These are phyloP conservation scores for Papilio dardanus DNA, from an alignment of 1,140 invertebrate genomes.

Conservation along the genomic window DNA sequence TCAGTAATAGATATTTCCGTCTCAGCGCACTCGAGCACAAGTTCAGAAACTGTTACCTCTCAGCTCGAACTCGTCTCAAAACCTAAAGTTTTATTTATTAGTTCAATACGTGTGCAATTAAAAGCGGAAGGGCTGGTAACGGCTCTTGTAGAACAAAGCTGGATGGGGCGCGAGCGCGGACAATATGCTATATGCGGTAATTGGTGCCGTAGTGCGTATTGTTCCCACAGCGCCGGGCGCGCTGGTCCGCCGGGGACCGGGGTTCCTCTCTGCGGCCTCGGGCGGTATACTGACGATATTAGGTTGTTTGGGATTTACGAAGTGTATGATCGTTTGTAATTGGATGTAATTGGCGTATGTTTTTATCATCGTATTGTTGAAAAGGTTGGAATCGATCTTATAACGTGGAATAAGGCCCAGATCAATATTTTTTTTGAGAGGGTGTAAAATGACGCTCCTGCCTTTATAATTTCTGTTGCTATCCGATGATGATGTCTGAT, in stretches of 20 bases:
- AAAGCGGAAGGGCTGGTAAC: conserved; percentile 10
- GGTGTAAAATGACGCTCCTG: too few relatives aligned
- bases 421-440: too few relatives aligned
- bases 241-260: not conserved
- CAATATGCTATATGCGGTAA: conserved; percentile 7
- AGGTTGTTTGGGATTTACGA: not conserved
- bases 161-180: not conserved
- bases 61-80: not conserved
- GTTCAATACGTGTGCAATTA: conserved; percentile 13
- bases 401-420: not conserved
- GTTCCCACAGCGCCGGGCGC: conserved; percentile 9
- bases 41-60: not conserved
- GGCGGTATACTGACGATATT: not conserved
- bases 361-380: not conserved
- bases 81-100: conserved; percentile 16
- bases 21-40: too few relatives aligned
- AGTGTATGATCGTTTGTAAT: not conserved
- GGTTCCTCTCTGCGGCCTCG: not conserved
- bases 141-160: conserved; percentile 16
- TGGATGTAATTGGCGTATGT: not conserved
- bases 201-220: conserved; percentile 27
- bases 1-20: too few relatives aligned
- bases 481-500: too few relatives aligned
- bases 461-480: too few relatives aligned
- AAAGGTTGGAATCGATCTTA: not conserved